Base-by-base conservation (phyloP, 2,888 invertebrate species). In the Stenotaenia linearis region DNA sequence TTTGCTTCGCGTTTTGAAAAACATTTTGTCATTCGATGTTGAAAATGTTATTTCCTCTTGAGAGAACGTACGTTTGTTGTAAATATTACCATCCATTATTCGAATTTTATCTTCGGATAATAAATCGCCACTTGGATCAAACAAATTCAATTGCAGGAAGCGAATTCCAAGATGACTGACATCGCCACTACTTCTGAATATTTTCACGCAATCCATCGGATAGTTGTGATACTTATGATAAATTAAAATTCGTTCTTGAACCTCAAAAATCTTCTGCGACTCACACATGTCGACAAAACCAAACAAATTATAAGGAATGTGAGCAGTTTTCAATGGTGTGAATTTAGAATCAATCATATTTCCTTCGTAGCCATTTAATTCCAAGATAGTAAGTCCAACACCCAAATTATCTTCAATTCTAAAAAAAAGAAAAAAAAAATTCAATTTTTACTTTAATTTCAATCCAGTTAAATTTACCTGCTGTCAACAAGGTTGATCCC, bases 151-250 rank as follows among this genome's bases (percentile, higher is more conserved):
- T 84, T 97, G 97, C 28, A 97, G 88, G 75, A 98, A 88, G 81
- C 97, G 83, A 78, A 86, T 84, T 0, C 84, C 84, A 18, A 86
- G 78, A 30, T 82, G 82, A 75, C 83, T 81, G 3, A 80, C 50
- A 35, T 61, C 10, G 30, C 79, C 79, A 35, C 69, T 30, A 61
- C 80, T 82, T n/a, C 76, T 77, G 30, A 79, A 80, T 30, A 80
- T 80, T 45, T 99, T 99, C 0, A 98, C 94, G 85, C 98, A 99
- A 85, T 98, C 98, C 0, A 97, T 94, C 0, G 97, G 95, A 85
- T 93, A 92, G 83, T 97, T 97, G 84, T 97, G 96, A 84, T 99
- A 99, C 86, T 98, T 98, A 87, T 97, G 98, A 85, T 97, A 99
- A 23, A 99, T 85, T 0, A 98, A 87, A 5, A 98, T 91, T 75